phyloP scores from a whole-genome alignment of 2,888 invertebrate species.

The Phanerotoma sp. region DNA sequence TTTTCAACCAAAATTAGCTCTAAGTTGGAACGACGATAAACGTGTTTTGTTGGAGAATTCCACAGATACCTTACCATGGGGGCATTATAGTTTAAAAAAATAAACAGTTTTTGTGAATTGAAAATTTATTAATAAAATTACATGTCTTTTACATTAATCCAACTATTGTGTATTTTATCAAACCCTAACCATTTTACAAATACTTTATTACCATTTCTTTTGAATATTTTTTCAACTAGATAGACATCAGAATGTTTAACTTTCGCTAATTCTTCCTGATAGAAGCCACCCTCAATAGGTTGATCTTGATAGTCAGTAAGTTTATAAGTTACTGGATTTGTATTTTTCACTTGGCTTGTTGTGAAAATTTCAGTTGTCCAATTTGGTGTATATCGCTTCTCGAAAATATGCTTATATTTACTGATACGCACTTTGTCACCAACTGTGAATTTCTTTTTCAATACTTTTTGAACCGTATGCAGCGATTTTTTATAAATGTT shows the following conservation, averaged over 20 bases:
- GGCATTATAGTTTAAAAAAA: not conserved
- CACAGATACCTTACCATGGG: constrained; percentile 18
- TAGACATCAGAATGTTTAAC: too few relatives aligned
- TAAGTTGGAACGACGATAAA: constrained; percentile 22
- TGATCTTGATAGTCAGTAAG: constrained; percentile 30
- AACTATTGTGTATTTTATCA: too few relatives aligned
- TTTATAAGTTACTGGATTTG: constrained; percentile 41
- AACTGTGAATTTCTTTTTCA: constrained; percentile 30
- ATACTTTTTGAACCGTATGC: not conserved
- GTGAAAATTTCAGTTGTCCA: constrained; percentile 41
- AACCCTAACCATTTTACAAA: too few relatives aligned
- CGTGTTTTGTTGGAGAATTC: too few relatives aligned
- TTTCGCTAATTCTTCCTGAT: too few relatives aligned
- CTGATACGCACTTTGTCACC: constrained; percentile 44
- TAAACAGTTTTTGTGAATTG: not conserved
- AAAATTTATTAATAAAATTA: not conserved
- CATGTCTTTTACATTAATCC: too few relatives aligned
- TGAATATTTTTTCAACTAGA: too few relatives aligned
- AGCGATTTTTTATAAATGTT: not conserved
- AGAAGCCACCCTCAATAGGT: too few relatives aligned
- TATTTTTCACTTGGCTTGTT: constrained; percentile 38
- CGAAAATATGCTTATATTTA: too few relatives aligned
- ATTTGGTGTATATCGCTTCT: too few relatives aligned
- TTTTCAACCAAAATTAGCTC: constrained; percentile 15
- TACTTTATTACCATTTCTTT: constrained; percentile 12